Conservation (phyloP, 2,113 vertebrate species). For the Pterophyllum scalare region DNA sequence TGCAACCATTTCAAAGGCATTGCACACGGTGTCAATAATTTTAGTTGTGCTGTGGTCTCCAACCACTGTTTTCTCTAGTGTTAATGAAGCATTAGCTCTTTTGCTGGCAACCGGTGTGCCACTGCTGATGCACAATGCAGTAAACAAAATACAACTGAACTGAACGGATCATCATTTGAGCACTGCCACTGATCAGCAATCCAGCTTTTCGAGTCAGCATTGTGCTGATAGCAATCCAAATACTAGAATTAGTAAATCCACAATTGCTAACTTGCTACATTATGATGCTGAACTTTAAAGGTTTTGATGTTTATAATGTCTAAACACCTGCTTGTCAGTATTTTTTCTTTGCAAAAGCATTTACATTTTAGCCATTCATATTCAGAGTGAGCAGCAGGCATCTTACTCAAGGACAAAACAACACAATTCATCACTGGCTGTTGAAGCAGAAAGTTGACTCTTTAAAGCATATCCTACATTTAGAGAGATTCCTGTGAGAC, state of each 20-base stretch:
- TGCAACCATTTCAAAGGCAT: not conserved
- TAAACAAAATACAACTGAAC: not conserved
- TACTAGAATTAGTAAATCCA: not conserved
- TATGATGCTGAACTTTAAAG: not conserved
- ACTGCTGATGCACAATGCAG: not conserved
- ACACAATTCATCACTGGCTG: too few species aligned
- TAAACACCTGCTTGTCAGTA: not conserved
- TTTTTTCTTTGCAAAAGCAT: too few species aligned
- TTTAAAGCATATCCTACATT: not conserved
- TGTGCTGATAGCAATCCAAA: not conserved
- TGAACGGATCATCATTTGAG: not conserved
- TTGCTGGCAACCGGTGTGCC: not conserved
- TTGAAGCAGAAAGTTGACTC: not conserved
- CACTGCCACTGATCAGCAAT: not conserved
- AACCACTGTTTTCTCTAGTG: rapidly evolving
- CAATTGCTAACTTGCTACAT: not conserved
- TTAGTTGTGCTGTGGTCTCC: not conserved
- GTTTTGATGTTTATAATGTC: not conserved
- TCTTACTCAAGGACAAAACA: not conserved
- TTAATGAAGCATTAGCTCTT: not conserved
- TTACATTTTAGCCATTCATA: not conserved
- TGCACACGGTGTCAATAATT: not conserved
- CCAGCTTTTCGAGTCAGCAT: not conserved
- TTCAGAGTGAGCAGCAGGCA: not conserved
- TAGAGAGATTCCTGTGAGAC: not conserved